Base-by-base conservation (phyloP, 2,797 vertebrate genomes). In the Lophius americanus region DNA sequence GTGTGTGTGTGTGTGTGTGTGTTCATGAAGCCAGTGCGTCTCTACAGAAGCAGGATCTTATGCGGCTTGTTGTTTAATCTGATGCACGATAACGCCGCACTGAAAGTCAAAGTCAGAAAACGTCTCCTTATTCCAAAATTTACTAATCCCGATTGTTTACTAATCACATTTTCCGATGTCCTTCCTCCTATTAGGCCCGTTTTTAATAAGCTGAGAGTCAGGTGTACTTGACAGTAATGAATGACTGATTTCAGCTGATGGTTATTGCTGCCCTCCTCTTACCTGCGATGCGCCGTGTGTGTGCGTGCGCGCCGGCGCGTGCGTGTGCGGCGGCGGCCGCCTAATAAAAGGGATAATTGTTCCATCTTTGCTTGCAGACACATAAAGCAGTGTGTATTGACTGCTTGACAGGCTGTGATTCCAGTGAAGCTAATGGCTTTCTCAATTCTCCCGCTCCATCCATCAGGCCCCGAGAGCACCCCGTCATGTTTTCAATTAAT, bases 341-440 rank as follows among this genome's bases (percentile, higher is more conserved):
- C 91, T 93, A 93, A 94, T 93, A 94, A 93, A 92, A 91, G 90
- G 81, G 90, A 94, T 94, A 93, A 93, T 94, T 94, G 93, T 93
- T 94, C 91, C 84, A 85, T 93, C 91, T 93, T 93, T 92, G 92
- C 91, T 90, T 78, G 88, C 89, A 92, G 92, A 92, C 89, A 90
- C 91, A 91, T 92, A 92, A 92, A 93, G 92, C 92, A 85, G 90
- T 89, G 89, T 86, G 91, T 92, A 94, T 94, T 92, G 93, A 94
- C 93, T 93, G 90, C 92, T 91, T 93, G 92, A 93, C 92, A 92
- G 91, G 89, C 88, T 79, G 85, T 93, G 93, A 93, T 90, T 89
- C 87, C 78, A 85, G 83, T 84, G 76, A 71, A 80, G 84, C 90
- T 94, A 93, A 94, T 94, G 92, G 90, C 92, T 93, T 94, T 93